Percentiles rank a stretch among this genome's conserved stretches.
Evolutionary conservation across 2,888 invertebrate species (phyloP).

Genomic region (Pseudococcus longispinus): DNA sequence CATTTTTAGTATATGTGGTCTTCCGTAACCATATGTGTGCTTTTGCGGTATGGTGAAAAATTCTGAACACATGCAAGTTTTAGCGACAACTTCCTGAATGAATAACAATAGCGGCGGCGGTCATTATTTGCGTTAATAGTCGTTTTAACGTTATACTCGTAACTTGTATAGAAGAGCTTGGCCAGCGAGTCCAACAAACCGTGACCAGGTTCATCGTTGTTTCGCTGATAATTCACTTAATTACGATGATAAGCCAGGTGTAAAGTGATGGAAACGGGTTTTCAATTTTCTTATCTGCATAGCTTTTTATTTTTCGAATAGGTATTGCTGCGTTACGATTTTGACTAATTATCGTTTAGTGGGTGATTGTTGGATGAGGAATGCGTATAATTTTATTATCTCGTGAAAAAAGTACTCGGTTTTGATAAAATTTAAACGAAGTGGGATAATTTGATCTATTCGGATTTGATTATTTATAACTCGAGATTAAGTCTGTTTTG

Average conservation of each 20-base stretch:
- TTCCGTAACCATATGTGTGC: conserved; percentile 20
- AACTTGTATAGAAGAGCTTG: background rate
- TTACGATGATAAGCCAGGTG: background rate
- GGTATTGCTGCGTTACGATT: background rate
- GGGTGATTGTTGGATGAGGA: background rate
- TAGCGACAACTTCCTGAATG: conserved; percentile 37
- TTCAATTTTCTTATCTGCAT: background rate
- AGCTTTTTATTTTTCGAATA: background rate
- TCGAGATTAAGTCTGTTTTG: too few species aligned
- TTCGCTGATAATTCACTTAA: conserved; percentile 12
- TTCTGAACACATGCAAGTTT: background rate
- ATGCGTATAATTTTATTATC: too few species aligned
- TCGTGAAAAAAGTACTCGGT: too few species aligned
- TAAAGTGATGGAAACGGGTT: background rate
- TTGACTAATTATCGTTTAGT: background rate
- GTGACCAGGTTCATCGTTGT: conserved; percentile 32
- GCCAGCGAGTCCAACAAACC: background rate
- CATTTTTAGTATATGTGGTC: conserved; percentile 30
- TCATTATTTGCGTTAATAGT: background rate
- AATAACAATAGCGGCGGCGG: background rate
- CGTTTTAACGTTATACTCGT: background rate
- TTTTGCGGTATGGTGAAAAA: conserved; percentile 12
- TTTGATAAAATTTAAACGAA: too few species aligned
- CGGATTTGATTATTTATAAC: too few species aligned
- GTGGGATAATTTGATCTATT: too few species aligned